Conservation (phyloP, 2,113 vertebrate genomes). For the Dicaeum eximium region DNA sequence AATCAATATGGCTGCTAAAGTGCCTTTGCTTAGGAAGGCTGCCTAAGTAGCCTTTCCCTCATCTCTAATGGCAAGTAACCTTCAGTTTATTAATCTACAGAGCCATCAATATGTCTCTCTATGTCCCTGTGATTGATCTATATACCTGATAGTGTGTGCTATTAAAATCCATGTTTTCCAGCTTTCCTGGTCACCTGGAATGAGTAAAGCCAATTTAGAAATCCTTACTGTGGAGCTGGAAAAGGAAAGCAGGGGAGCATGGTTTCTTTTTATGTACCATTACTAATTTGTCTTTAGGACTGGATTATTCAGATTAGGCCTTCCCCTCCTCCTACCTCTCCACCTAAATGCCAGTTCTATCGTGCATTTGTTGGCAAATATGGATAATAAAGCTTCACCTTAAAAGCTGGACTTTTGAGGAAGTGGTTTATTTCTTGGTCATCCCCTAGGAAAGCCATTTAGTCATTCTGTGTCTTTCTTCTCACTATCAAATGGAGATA, state of each 20-base stretch:
- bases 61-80: not conserved
- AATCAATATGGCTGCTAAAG: constrained; percentile 29
- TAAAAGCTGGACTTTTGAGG: not conserved
- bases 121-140: not conserved
- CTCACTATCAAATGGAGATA: not conserved
- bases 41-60: not conserved
- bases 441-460: not conserved
- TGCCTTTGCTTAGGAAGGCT: not conserved
- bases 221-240: not conserved
- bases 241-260: not conserved
- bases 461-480: not conserved
- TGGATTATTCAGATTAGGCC: not conserved
- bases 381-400: not conserved
- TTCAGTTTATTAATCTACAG: constrained; percentile 23
- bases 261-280: not conserved
- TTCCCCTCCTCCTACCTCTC: not conserved
- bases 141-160: not conserved
- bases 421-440: not conserved
- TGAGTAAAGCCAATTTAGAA: not conserved
- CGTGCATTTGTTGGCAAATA: not conserved
- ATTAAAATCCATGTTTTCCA: not conserved
- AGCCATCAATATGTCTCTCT: not conserved
- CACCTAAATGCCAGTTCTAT: not conserved
- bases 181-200: not conserved
- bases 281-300: not conserved